Conservation (phyloP, 2,113 vertebrate species). For the Lichenostomus cassidix region DNA sequence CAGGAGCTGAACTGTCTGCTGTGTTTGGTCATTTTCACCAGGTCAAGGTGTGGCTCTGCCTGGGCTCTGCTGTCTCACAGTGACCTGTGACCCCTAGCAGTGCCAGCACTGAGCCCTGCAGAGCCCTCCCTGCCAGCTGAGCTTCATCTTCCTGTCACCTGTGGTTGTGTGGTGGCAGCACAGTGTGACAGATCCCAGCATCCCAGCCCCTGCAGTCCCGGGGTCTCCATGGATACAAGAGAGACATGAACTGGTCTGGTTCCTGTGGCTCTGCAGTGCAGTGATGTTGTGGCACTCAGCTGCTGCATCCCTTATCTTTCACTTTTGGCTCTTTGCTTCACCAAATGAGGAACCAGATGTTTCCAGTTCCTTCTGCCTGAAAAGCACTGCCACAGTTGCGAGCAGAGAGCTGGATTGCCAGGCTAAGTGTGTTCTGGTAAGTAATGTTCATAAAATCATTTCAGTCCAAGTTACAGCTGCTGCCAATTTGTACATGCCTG, state of each 20-base stretch:
- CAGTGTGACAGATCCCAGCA: background rate
- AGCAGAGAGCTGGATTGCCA: background rate
- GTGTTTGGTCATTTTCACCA: background rate
- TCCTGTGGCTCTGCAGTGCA: background rate
- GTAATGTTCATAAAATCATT: background rate
- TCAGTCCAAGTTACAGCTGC: background rate
- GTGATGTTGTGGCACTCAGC: accelerated
- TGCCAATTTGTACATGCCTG: background rate
- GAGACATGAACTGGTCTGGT: background rate
- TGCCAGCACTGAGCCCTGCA: background rate
- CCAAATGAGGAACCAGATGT: background rate
- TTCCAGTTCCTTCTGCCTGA: background rate
- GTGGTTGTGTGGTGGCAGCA: background rate
- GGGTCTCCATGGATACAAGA: background rate
- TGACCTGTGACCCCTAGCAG: background rate
- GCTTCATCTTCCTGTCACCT: background rate
- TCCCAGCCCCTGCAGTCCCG: background rate
- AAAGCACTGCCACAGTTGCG: background rate
- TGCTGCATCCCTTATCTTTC: background rate
- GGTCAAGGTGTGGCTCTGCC: background rate
- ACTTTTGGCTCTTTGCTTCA: background rate
- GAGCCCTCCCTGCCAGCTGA: background rate
- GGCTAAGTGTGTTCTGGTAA: background rate
- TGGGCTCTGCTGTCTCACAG: background rate
- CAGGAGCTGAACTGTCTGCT: background rate